Evolutionary conservation across 2,888 invertebrate genomes (phyloP).

Genomic region (Gisinianus flammeolus): DNA sequence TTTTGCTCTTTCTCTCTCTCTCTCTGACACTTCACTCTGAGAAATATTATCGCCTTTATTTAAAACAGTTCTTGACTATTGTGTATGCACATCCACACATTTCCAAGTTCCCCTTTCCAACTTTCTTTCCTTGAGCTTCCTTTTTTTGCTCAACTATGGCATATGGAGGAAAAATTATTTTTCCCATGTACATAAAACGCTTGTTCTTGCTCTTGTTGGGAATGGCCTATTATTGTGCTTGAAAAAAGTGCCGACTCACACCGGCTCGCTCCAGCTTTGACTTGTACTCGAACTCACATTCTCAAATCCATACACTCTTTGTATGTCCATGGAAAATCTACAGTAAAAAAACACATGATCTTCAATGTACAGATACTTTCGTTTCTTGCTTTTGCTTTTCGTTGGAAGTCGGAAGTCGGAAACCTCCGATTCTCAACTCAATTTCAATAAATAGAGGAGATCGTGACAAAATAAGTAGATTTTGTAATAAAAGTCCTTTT

Average conservation of each 20-base stretch:
- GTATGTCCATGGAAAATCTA: no score
- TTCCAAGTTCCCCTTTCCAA: not conserved
- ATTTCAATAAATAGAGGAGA: not conserved
- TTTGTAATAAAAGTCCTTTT: slow-evolving; percentile 12
- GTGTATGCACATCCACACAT: not conserved
- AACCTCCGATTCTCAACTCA: no score
- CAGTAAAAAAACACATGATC: no score
- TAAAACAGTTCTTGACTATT: not conserved
- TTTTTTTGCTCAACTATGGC: not conserved
- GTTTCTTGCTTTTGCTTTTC: not conserved
- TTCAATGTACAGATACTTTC: not conserved
- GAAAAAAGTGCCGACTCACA: no score
- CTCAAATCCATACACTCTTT: no score
- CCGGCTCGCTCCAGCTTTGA: no score
- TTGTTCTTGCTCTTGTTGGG: no score
- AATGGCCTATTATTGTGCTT: no score
- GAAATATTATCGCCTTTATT: slow-evolving; percentile 13
- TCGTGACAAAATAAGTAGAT: slow-evolving; percentile 13
- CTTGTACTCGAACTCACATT: no score
- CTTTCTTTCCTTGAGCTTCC: not conserved
- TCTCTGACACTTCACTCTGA: not conserved
- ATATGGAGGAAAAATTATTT: no score
- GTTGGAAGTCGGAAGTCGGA: no score
- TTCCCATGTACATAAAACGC: no score
- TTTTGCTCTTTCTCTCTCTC: not conserved